These are phyloP conservation scores for Mesochorus sp. DNA, from an alignment of 2,888 invertebrate species.

Conservation along the genomic window DNA sequence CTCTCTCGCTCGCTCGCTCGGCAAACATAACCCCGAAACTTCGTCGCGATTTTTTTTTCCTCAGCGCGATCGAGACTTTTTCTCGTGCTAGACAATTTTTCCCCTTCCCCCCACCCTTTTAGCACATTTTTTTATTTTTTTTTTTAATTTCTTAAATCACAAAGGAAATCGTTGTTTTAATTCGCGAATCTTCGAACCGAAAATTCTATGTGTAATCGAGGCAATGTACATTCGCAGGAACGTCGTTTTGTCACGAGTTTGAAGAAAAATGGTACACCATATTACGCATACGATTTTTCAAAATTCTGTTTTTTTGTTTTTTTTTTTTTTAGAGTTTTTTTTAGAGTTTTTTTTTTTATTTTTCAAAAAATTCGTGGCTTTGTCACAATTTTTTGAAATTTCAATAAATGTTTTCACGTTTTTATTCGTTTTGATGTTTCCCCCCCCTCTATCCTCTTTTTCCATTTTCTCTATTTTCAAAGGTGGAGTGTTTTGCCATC, in stretches of 20 bases:
- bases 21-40: constrained; percentile 38
- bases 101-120: constrained; percentile 13
- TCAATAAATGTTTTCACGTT: background rate
- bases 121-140: background rate
- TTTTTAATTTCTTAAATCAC: background rate
- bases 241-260: constrained; percentile 38
- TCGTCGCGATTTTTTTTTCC: background rate
- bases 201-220: constrained; percentile 23
- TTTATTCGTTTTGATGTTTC: background rate
- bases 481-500: constrained; percentile 89
- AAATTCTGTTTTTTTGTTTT: background rate
- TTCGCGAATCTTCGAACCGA: too few species aligned
- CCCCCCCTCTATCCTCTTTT: too few species aligned
- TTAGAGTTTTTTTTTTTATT: background rate
- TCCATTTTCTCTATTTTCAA: constrained; percentile 70
- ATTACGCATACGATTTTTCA: too few species aligned
- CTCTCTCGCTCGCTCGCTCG: constrained; percentile 3
- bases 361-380: background rate
- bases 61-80: too few species aligned
- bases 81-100: too few species aligned
- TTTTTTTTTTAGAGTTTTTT: background rate
- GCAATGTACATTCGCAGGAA: constrained; percentile 42
- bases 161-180: background rate
- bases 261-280: constrained; percentile 55
- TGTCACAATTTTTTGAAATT: background rate